Percentiles rank a stretch among this genome's conserved stretches.
Conservation (phyloP, 92 coral and sea anemone genomes). For the Umimayanthus kanabou region DNA sequence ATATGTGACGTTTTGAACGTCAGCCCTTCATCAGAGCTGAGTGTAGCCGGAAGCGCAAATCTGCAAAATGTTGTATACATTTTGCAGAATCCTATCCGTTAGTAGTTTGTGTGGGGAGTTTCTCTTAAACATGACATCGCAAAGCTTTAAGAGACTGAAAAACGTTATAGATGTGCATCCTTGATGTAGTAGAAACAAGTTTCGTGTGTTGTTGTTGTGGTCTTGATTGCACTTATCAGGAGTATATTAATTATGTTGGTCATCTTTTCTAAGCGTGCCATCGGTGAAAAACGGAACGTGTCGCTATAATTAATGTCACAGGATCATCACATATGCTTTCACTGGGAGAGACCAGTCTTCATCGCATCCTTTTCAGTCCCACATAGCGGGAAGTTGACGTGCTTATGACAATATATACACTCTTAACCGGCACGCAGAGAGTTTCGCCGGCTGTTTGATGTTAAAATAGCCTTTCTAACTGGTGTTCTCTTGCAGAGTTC, state of each 20-base stretch:
- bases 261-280: too few relatives aligned
- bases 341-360: background rate
- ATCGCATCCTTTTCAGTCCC: background rate
- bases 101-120: too few relatives aligned
- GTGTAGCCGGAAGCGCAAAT: too few relatives aligned
- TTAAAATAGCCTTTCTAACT: background rate
- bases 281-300: background rate
- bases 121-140: too few relatives aligned
- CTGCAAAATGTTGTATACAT: too few relatives aligned
- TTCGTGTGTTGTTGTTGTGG: background rate
- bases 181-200: background rate
- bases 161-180: background rate
- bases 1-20: too few relatives aligned
- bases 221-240: too few relatives aligned
- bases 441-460: too few relatives aligned
- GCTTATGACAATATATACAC: background rate
- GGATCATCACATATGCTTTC: background rate
- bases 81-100: too few relatives aligned
- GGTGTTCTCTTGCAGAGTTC: slow-evolving; percentile 2
- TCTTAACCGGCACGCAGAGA: background rate
- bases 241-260: too few relatives aligned
- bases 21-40: too few relatives aligned
- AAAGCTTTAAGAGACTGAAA: background rate
- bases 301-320: too few relatives aligned
- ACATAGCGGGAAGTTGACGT: background rate